Evolutionary conservation across 2,113 vertebrate genomes (phyloP), one percentile per base, ranked within the genome.

Genomic region (Coturnix japonica): DNA sequence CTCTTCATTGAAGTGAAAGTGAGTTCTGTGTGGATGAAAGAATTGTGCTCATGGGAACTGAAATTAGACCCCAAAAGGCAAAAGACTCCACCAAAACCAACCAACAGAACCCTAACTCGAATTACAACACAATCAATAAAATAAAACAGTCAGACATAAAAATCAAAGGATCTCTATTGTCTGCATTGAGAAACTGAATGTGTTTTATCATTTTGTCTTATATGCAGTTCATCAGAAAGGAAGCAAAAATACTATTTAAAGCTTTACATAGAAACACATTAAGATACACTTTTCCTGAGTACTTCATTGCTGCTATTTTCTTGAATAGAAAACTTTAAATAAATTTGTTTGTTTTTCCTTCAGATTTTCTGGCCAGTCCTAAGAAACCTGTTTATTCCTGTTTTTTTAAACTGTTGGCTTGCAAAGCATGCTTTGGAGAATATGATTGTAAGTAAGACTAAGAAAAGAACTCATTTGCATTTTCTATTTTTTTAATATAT

Each of bases 391-490:
- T 98, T 98, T 97, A 98, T 98, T 89, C 98, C 98, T 57, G 98
- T 98, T 37, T 98, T 98, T 97, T 97, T 98, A 90, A 98, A 98
- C 83, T 98, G 98, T 87, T 98, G 98, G 98, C 95, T 98, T 91
- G 98, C 98, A 84, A 98, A 98, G 89, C 98, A 98, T 94, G 97
- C 98, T 89, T 97, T 98, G 97, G 98, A 98, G 93, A 98, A 98
- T 90, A 98, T 98, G 97, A 98, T 98, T 97, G 98, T 98, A 97
- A 98, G 98, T 98, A 97, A 93, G 57, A 90, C 28, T 87, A 86
- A 83, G n/a, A 66, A 75, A 90, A 73, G 33, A 56, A 57, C 25
- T 72, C 18, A 26, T 85, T 80, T 65, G 70, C 60, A 91, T 10
- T 70, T 74, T 79, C 35, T 56, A 7, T 73, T 31, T 28, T 28